Evolutionary conservation across 2,797 vertebrate species (phyloP), one percentile per base, ranked within the genome.

Genomic region (Sardinella longiceps): DNA sequence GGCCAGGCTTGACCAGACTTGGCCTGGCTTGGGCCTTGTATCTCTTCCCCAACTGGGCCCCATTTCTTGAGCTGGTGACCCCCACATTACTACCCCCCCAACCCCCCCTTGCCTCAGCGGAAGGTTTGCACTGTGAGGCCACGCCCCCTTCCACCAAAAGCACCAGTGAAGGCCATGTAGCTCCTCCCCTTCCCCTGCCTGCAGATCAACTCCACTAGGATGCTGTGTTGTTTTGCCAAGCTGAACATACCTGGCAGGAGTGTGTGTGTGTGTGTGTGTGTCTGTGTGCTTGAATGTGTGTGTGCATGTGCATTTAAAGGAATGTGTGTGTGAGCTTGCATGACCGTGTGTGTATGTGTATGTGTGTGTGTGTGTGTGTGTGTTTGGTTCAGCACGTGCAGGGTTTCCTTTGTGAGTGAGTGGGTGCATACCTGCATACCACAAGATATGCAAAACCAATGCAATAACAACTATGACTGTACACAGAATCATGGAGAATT

Each of bases 381-480:
- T 74, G 15, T 74, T 7, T 60, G 56, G 80, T 30, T 39, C 82
- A 43, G 37, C 60, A 84, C 33, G 25, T 28, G 45, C 80, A 37
- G 45, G 81, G 86, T 53, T 86, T 81, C 66, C 66, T 74, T 74
- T 74, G 66, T 74, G 66, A 74, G 89, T 85, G 87, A 90, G 93
- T 95, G 92, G 91, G 88, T 91, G 88, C 82, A 82, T 51, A 87
- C 86, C 89, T 91, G 91, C 94, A 96, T 97, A 96, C 96, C 97
- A 97, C 97, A 97, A 98, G 97, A 98, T 99, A 99, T 99, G 98
- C 98, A 99, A 99, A 99, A 98, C 97, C 97, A 98, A 99, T 98
- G 98, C 98, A 99, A 98, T 99, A 99, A 96, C 95, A 91, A 97
- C 95, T 94, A 95, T 96, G 96, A 97, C 95, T 94, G 97, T 97